Percentiles rank a stretch among this genome's conserved stretches.
phyloP scores from a whole-genome alignment of 2,113 vertebrate genomes.

The Rhinopithecus roxellana region DNA sequence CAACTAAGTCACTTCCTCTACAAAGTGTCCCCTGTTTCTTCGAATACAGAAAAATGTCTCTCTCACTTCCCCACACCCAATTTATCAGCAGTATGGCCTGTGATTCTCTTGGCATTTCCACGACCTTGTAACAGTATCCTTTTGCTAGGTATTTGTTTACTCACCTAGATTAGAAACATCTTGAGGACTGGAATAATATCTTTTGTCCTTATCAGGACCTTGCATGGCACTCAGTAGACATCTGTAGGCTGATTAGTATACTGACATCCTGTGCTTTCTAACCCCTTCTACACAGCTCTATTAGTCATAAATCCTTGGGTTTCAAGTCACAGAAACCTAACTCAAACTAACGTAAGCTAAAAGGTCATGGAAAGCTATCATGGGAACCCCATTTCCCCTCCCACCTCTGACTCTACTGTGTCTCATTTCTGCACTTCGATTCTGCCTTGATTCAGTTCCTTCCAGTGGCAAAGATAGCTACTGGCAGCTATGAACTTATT shows the following conservation, averaged over 20 bases:
- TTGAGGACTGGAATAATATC: background rate
- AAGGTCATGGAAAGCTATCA: background rate
- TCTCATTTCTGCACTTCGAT: background rate
- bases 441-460: background rate
- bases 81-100: background rate
- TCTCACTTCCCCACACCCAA: too few species aligned
- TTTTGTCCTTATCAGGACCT: background rate
- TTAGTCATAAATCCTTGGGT: background rate
- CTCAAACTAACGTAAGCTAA: background rate
- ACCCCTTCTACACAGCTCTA: background rate
- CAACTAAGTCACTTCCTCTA: background rate
- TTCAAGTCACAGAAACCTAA: background rate
- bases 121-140: background rate
- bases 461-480: background rate
- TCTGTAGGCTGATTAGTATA: background rate
- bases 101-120: background rate
- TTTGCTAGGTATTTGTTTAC: background rate
- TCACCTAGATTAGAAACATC: background rate
- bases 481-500: background rate
- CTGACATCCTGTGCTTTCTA: background rate
- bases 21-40: background rate
- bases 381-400: background rate
- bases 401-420: background rate
- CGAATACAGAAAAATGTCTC: background rate
- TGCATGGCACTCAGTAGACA: background rate